phyloP scores from a whole-genome alignment of 1,140 invertebrate species.

The Heliconius himera region DNA sequence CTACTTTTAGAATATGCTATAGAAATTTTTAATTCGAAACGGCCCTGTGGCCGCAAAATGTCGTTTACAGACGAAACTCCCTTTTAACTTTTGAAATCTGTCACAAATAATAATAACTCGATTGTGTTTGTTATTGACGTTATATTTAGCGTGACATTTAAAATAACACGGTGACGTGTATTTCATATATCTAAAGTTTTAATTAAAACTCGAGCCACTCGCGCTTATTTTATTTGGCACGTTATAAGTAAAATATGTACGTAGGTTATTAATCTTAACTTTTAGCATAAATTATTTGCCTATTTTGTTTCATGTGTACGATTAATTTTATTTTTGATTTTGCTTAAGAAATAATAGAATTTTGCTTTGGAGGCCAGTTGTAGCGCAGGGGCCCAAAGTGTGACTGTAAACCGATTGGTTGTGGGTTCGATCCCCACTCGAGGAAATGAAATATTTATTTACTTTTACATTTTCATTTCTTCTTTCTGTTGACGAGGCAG shows the following conservation, averaged over 20 bases:
- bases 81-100: constrained; percentile 48
- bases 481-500: too few relatives aligned
- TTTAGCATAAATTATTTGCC: neutral
- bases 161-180: neutral
- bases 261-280: constrained; percentile 8
- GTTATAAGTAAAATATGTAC: neutral
- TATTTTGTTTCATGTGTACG: neutral
- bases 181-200: constrained; percentile 12
- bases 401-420: too few relatives aligned
- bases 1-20: constrained; percentile 44
- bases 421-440: too few relatives aligned
- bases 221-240: constrained; percentile 1
- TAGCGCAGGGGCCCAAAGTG: too few relatives aligned
- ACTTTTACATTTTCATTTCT: too few relatives aligned
- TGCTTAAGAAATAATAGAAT: neutral
- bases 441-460: too few relatives aligned
- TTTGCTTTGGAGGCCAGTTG: neutral
- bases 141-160: constrained; percentile 24
- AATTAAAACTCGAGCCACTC: constrained; percentile 8
- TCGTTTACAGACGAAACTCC: constrained; percentile 53
- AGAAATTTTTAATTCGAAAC: constrained; percentile 62
- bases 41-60: constrained; percentile 47
- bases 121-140: constrained; percentile 26
- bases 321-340: neutral
- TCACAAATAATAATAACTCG: constrained; percentile 16